Evolutionary conservation across 2,113 vertebrate species (phyloP).

Genomic region (Rhadina sibilatrix): DNA sequence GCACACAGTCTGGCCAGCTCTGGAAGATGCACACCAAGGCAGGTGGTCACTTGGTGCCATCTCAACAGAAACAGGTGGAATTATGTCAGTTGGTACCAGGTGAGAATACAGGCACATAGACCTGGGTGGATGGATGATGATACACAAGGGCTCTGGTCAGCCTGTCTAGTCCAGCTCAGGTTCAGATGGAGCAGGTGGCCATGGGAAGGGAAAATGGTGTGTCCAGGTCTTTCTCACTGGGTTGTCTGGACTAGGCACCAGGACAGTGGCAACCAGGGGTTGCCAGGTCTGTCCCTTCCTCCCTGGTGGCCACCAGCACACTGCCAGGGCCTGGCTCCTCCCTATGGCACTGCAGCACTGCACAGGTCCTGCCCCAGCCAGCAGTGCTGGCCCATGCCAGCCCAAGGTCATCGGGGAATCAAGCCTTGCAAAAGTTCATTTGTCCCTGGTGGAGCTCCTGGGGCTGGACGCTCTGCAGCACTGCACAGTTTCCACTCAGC

Average conservation of each 20-base stretch:
- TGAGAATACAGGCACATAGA: neutral
- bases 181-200: neutral
- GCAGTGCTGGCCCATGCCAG: neutral
- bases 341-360: neutral
- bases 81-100: neutral
- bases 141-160: rapidly evolving
- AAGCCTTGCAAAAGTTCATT: neutral
- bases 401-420: neutral
- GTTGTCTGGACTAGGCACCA: neutral
- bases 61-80: neutral
- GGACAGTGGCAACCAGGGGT: neutral
- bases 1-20: neutral
- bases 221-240: neutral
- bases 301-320: neutral
- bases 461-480: neutral
- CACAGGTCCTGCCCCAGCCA: neutral
- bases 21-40: neutral
- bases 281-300: neutral
- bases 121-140: neutral
- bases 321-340: neutral
- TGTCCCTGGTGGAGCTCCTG: neutral
- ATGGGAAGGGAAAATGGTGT: neutral
- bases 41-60: neutral
- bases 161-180: neutral
- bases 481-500: neutral